phyloP scores from a whole-genome alignment of 2,113 vertebrate species.

The Mustelus asterias region DNA sequence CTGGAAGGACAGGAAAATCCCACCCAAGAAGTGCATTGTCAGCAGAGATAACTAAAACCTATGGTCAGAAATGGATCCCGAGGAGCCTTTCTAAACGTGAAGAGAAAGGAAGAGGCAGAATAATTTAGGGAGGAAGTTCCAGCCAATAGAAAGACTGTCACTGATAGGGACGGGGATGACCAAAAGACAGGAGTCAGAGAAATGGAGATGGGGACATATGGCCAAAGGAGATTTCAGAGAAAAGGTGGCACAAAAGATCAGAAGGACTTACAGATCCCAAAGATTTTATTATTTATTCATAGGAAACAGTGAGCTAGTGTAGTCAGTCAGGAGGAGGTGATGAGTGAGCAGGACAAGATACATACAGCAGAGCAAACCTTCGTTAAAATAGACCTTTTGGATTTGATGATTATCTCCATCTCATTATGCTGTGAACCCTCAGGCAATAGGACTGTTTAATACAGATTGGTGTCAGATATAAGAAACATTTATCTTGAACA shows the following conservation, averaged over 20 bases:
- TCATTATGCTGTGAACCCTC: background rate
- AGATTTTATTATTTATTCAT: background rate
- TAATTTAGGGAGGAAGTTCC: background rate
- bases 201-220: background rate
- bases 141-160: background rate
- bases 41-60: background rate
- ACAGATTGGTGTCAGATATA: background rate
- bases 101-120: background rate
- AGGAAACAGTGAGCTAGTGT: background rate
- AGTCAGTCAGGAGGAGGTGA: background rate
- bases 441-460: background rate
- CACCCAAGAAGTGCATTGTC: background rate
- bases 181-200: background rate
- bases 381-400: background rate
- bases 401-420: background rate
- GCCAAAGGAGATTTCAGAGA: background rate
- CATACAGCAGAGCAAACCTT: background rate
- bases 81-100: background rate
- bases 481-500: background rate
- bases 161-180: background rate
- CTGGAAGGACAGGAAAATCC: no score
- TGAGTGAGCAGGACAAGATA: background rate
- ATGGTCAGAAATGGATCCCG: background rate
- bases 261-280: background rate
- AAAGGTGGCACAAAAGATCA: background rate